Evolutionary conservation across 2,888 invertebrate species (phyloP).

Genomic region (Syritta pipiens): DNA sequence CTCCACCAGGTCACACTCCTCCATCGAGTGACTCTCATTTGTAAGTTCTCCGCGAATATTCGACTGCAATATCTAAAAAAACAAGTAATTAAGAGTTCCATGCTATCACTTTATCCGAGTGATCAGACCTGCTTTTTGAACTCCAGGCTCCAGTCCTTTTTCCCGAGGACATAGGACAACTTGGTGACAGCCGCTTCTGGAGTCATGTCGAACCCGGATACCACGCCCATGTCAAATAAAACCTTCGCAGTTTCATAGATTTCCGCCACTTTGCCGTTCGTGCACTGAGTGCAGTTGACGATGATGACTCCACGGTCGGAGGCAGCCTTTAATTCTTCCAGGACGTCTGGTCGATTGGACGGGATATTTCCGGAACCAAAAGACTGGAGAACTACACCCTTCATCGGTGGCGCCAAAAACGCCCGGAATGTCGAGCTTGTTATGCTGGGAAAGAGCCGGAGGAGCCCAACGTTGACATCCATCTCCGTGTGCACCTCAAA

Average conservation of each 20-base stretch:
- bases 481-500: slow-evolving; percentile 87
- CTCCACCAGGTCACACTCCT: slow-evolving; percentile 81
- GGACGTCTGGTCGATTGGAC: slow-evolving; percentile 88
- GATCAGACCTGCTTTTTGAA: slow-evolving; percentile 83
- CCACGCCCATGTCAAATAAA: slow-evolving; percentile 74
- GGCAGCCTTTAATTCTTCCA: slow-evolving; percentile 86
- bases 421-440: slow-evolving; percentile 87
- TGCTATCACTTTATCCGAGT: no score
- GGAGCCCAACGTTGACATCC: slow-evolving; percentile 90
- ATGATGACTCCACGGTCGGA: slow-evolving; percentile 89
- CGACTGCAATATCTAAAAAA: slow-evolving; percentile 85
- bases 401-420: slow-evolving; percentile 87
- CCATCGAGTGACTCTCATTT: slow-evolving; percentile 75
- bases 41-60: slow-evolving; percentile 92
- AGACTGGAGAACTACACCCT: slow-evolving; percentile 92
- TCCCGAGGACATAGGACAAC: slow-evolving; percentile 92
- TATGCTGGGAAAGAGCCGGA: slow-evolving; percentile 95
- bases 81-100: background rate
- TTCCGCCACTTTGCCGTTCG: slow-evolving; percentile 88
- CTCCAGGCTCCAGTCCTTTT: slow-evolving; percentile 84
- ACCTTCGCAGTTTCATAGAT: slow-evolving; percentile 92
- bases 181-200: slow-evolving; percentile 96
- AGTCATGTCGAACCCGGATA: slow-evolving; percentile 82
- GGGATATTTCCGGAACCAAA: slow-evolving; percentile 98
- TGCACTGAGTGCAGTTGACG: slow-evolving; percentile 95